phyloP scores from a whole-genome alignment of 2,888 invertebrate species.

The Heteromurus nitidus region DNA sequence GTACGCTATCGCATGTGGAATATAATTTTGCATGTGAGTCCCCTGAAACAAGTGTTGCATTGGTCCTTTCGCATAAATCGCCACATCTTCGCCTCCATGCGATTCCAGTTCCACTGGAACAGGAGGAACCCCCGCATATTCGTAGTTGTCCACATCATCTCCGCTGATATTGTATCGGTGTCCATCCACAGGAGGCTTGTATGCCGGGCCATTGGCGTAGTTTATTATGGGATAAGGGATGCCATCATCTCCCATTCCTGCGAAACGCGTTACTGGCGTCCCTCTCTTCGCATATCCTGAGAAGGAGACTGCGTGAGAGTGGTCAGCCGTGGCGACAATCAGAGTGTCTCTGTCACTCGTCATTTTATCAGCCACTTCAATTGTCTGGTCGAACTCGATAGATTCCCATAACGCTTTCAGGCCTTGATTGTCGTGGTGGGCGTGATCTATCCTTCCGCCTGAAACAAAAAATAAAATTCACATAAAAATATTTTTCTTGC shows the following conservation, averaged over 20 bases:
- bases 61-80: conserved; percentile 88
- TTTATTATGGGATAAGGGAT: conserved; percentile 85
- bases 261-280: too few species aligned
- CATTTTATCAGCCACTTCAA: conserved; percentile 79
- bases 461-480: conserved; percentile 22
- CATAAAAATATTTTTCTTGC: conserved; percentile 48
- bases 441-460: conserved; percentile 78
- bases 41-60: conserved; percentile 88
- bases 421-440: conserved; percentile 83
- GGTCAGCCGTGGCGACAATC: conserved; percentile 87
- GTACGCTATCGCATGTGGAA: conserved; percentile 85
- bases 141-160: conserved; percentile 62
- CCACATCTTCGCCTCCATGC: conserved; percentile 90
- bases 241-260: conserved; percentile 69
- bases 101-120: conserved; percentile 77
- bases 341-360: conserved; percentile 83
- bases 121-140: conserved; percentile 25
- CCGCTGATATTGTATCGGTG: conserved; percentile 78
- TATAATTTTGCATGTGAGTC: conserved; percentile 75
- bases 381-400: conserved; percentile 84
- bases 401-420: conserved; percentile 86
- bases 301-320: too few species aligned
- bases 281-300: too few species aligned
- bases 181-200: conserved; percentile 76
- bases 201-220: conserved; percentile 86